Percentiles rank a stretch among this genome's conserved stretches.
Conservation (phyloP, 1,140 invertebrate species). For the Holcopasites calliopsidis region DNA sequence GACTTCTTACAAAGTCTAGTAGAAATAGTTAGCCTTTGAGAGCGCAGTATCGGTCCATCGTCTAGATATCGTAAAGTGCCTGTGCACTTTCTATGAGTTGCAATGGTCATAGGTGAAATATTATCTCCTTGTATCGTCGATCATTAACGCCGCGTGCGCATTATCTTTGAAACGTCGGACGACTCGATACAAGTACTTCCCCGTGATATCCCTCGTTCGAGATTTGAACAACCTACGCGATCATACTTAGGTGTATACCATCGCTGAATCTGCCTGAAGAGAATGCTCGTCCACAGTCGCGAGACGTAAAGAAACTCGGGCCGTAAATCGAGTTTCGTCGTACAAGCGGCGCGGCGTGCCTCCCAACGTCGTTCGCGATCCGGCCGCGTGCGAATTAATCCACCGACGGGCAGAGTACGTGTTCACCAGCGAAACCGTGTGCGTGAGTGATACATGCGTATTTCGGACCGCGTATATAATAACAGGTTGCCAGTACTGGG, state of each 20-base stretch:
- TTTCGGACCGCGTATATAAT: constrained; percentile 74
- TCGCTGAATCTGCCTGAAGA: neutral
- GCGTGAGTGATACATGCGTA: constrained; percentile 74
- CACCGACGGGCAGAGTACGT: constrained; percentile 66
- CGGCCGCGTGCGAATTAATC: constrained; percentile 72
- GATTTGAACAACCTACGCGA: constrained; percentile 21
- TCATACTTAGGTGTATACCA: neutral
- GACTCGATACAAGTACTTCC: constrained; percentile 11
- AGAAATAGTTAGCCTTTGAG: too few relatives aligned
- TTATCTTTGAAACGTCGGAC: constrained; percentile 43
- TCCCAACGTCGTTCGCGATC: constrained; percentile 57
- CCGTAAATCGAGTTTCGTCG: constrained; percentile 58
- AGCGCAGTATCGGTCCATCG: too few relatives aligned
- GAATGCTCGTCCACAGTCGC: neutral
- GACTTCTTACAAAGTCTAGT: neutral
- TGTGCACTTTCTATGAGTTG: too few relatives aligned
- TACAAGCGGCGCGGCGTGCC: constrained; percentile 33
- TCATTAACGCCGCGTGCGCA: constrained; percentile 46
- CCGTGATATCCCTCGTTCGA: constrained; percentile 2
- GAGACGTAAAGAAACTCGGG: neutral
- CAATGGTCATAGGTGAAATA: neutral
- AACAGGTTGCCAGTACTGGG: constrained; percentile 75
- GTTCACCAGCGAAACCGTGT: constrained; percentile 40
- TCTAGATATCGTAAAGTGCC: too few relatives aligned
- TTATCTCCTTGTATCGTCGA: constrained; percentile 46